phyloP scores from a whole-genome alignment of 1,140 invertebrate species.

The Pteromalus puparum region DNA sequence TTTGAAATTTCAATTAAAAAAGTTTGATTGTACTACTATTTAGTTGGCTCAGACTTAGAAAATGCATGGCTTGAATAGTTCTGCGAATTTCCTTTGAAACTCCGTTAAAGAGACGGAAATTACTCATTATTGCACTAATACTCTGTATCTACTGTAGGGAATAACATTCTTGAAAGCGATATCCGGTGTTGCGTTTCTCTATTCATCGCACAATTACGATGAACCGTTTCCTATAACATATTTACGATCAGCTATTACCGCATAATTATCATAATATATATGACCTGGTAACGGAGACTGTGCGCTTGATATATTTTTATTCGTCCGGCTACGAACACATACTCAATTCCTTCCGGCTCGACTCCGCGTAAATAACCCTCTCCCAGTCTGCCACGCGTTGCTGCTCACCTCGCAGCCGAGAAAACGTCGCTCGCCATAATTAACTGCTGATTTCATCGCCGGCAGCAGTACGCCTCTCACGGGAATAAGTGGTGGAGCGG shows the following conservation, averaged over 20 bases:
- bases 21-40: background rate
- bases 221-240: no score
- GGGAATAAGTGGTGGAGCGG: constrained; percentile 4
- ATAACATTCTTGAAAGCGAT: no score
- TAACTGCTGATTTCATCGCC: constrained; percentile 55
- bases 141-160: no score
- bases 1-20: background rate
- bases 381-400: background rate
- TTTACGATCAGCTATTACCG: no score
- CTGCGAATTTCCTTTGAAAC: background rate
- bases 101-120: no score
- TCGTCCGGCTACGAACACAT: background rate
- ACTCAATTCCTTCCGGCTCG: background rate
- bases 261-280: no score
- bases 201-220: no score
- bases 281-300: no score
- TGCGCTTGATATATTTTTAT: background rate
- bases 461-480: constrained; percentile 50
- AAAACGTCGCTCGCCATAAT: constrained; percentile 58
- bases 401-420: background rate
- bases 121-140: no score
- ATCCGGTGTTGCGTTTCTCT: no score
- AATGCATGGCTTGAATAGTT: background rate
- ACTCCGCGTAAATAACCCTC: background rate
- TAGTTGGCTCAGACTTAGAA: background rate